These are phyloP conservation scores for Caracal caracal DNA, from an alignment of 2,113 vertebrate species.

Conservation along the genomic window DNA sequence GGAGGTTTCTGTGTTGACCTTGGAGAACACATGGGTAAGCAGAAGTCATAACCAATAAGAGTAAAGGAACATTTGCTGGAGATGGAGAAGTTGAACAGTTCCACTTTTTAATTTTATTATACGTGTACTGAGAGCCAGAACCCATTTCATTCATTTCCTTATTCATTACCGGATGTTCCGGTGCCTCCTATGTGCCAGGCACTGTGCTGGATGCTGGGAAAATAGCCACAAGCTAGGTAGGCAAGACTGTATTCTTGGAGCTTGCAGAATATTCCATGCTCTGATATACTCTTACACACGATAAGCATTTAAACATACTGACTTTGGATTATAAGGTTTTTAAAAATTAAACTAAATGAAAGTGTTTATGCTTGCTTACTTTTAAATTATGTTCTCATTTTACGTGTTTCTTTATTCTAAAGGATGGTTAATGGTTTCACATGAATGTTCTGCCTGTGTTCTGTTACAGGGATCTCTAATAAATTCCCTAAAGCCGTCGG, in stretches of 20 bases:
- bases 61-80: background rate
- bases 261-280: background rate
- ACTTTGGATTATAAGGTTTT: background rate
- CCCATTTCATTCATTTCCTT: background rate
- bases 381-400: background rate
- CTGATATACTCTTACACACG: accelerated
- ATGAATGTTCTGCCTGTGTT: conserved; percentile 15
- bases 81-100: background rate
- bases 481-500: conserved; percentile 75
- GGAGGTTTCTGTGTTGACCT: background rate
- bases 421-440: background rate
- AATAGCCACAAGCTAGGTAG: accelerated
- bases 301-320: background rate
- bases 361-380: background rate
- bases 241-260: background rate
- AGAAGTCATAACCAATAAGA: background rate
- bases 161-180: background rate
- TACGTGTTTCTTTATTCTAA: background rate
- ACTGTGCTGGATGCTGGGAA: background rate
- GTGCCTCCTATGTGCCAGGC: background rate
- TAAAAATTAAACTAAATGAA: background rate
- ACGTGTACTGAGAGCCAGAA: background rate
- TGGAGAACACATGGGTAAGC: background rate
- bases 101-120: background rate
- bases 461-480: conserved; percentile 76